Evolutionary conservation across 1,140 invertebrate species (phyloP).

Genomic region (Bombus superbus): DNA sequence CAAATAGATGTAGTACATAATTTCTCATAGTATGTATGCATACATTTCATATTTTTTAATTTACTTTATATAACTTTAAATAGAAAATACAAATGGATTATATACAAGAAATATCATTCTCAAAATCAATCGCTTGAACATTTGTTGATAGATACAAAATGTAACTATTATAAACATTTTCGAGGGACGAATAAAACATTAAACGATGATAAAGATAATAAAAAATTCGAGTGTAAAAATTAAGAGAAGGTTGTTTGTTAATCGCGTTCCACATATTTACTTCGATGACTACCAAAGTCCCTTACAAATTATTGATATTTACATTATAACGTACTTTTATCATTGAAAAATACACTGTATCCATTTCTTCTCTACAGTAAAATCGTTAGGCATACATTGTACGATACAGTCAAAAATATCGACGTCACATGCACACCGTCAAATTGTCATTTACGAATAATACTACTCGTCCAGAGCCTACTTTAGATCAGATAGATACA

Average conservation of each 20-base stretch:
- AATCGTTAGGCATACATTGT: conserved; percentile 21
- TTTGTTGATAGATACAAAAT: neutral
- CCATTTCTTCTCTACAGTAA: conserved; percentile 29
- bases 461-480: neutral
- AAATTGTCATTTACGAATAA: conserved; percentile 28
- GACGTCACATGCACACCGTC: conserved; percentile 47
- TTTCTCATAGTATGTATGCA: neutral
- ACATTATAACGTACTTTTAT: conserved; percentile 29
- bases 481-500: neutral
- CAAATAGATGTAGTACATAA: neutral
- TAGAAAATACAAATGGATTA: neutral
- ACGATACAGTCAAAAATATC: conserved; percentile 25
- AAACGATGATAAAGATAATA: neutral
- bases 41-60: neutral
- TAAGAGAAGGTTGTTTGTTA: conserved; percentile 7
- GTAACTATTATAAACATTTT: neutral
- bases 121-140: neutral
- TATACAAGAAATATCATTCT: neutral
- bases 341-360: conserved; percentile 15
- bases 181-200: neutral
- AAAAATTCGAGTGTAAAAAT: neutral
- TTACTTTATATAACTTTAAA: neutral
- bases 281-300: neutral
- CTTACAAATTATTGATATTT: neutral
- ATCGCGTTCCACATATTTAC: neutral